phyloP scores from a whole-genome alignment of 2,797 vertebrate species.

The Pangasius larnaudii region DNA sequence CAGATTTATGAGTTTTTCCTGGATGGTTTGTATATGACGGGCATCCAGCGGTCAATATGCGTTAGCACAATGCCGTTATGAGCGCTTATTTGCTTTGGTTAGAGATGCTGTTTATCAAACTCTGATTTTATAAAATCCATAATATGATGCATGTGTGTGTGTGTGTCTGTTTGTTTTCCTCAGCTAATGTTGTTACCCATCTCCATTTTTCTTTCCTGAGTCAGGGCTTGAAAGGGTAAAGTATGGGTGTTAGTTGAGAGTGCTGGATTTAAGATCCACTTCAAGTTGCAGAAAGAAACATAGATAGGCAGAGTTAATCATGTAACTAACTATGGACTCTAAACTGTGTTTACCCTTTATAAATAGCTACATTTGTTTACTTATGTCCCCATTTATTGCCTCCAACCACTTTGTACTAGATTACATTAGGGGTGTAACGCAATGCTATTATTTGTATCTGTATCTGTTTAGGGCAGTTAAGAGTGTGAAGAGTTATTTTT shows the following conservation, averaged over 20 bases:
- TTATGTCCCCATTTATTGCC: neutral
- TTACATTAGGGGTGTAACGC: neutral
- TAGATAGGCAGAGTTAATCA: too few relatives aligned
- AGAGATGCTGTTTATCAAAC: neutral
- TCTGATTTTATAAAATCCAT: neutral
- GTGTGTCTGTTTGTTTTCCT: neutral
- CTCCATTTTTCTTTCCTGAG: neutral
- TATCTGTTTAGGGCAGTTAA: neutral
- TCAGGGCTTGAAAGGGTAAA: neutral
- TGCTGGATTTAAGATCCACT: neutral
- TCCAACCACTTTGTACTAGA: neutral
- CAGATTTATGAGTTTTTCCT: constrained; percentile 10
- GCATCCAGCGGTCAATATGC: neutral
- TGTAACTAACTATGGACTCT: neutral
- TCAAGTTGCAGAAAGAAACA: neutral
- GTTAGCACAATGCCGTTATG: neutral
- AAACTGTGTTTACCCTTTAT: neutral
- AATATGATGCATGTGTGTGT: constrained; percentile 13
- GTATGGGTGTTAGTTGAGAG: neutral
- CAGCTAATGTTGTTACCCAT: neutral
- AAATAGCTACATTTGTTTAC: neutral
- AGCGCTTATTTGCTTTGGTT: constrained; percentile 2
- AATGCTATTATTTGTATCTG: neutral
- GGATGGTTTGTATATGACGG: neutral
- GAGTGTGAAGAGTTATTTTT: neutral